phyloP scores from a whole-genome alignment of 1,140 invertebrate genomes.

The Tetramorium parvispinum region DNA sequence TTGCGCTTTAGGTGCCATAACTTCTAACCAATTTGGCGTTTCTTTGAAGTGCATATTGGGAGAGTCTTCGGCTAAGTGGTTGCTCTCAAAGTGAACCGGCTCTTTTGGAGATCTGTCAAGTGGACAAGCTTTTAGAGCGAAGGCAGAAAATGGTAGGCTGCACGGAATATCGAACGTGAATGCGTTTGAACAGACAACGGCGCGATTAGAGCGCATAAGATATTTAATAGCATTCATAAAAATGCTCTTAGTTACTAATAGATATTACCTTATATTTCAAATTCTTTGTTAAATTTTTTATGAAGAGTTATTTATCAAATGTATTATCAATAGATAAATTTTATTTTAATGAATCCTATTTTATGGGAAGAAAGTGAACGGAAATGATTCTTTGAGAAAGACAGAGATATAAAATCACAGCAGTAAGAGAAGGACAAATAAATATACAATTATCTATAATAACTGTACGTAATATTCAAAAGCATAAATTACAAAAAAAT shows the following conservation, averaged over 20 bases:
- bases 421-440: background rate
- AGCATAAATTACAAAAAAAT: background rate
- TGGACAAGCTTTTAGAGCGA: slow-evolving; percentile 51
- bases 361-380: background rate
- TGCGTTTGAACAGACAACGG: slow-evolving; percentile 42
- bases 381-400: background rate
- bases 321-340: background rate
- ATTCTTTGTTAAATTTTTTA: background rate
- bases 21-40: slow-evolving; percentile 57
- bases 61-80: slow-evolving; percentile 53
- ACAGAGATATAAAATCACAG: background rate
- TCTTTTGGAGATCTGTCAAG: slow-evolving; percentile 55
- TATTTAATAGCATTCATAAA: slow-evolving; percentile 35
- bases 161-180: slow-evolving; percentile 27
- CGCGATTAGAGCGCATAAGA: slow-evolving; percentile 27
- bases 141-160: slow-evolving; percentile 47
- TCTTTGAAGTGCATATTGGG: slow-evolving; percentile 60
- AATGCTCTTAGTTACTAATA: background rate
- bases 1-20: slow-evolving; percentile 53
- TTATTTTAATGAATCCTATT: background rate
- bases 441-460: background rate
- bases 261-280: background rate
- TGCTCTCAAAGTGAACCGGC: slow-evolving; percentile 55
- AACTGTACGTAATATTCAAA: background rate
- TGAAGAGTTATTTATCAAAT: background rate